A percentile compares a stretch with the other conserved stretches of the same genome.
Conservation (phyloP, 2,888 invertebrate genomes). For the Heliconius cydno region DNA sequence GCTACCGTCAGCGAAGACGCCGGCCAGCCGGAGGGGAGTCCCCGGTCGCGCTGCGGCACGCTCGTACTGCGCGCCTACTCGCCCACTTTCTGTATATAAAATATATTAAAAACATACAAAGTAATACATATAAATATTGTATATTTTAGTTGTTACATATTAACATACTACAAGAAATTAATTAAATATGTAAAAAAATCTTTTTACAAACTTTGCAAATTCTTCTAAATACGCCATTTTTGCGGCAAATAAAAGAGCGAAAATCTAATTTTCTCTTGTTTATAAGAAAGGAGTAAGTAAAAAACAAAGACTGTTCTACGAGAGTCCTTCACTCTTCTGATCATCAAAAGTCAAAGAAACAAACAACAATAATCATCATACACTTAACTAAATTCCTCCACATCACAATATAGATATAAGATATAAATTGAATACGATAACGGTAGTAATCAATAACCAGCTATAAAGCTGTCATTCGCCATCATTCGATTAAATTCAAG, state of each 20-base stretch:
- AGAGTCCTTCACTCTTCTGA: too few species aligned
- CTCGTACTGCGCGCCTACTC: slow-evolving; percentile 83
- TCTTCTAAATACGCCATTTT: too few species aligned
- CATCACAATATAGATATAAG: background rate
- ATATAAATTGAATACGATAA: slow-evolving; percentile 7
- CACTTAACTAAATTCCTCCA: background rate
- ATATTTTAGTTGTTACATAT: too few species aligned
- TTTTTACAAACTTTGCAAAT: too few species aligned
- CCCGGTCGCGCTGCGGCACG: slow-evolving; percentile 88
- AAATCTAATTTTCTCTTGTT: too few species aligned
- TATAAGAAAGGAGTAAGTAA: too few species aligned
- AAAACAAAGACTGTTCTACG: too few species aligned
- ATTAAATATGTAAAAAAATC: too few species aligned
- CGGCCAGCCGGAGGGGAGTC: slow-evolving; percentile 88
- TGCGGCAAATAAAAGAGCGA: too few species aligned
- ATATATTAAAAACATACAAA: background rate
- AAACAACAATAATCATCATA: too few species aligned
- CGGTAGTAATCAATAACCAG: background rate
- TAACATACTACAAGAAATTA: too few species aligned
- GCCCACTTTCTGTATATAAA: slow-evolving; percentile 64
- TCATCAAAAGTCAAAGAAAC: background rate
- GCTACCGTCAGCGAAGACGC: slow-evolving; percentile 89
- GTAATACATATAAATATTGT: background rate
- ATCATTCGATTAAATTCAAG: background rate
- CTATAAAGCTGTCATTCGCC: background rate